Evolutionary conservation across 2,113 vertebrate species (phyloP).

Genomic region (Arizona elegans): DNA sequence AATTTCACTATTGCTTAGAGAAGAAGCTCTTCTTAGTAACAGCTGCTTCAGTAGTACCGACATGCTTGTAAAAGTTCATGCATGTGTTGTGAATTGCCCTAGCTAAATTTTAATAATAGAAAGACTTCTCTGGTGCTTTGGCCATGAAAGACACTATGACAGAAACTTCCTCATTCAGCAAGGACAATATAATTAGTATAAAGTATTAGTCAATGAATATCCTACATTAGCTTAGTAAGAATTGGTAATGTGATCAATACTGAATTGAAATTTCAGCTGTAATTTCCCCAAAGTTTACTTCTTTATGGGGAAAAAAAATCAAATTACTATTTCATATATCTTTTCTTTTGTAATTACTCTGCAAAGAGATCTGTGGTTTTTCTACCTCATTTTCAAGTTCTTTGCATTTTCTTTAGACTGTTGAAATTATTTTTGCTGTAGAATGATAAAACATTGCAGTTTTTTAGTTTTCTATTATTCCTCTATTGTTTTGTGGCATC

Average conservation of each 20-base stretch:
- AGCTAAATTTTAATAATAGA: background rate
- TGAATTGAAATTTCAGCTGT: background rate
- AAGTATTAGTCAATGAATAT: background rate
- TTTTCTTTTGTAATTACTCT: background rate
- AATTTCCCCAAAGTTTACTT: background rate
- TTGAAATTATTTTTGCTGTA: background rate
- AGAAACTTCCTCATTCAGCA: background rate
- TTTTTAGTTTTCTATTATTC: background rate
- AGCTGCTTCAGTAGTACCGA: background rate
- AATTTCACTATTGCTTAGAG: background rate
- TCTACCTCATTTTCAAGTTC: background rate
- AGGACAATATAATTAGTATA: background rate
- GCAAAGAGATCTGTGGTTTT: background rate
- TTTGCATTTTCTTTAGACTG: background rate
- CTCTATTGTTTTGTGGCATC: background rate
- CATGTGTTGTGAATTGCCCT: background rate
- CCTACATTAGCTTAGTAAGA: slow-evolving; percentile 13
- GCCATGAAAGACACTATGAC: background rate
- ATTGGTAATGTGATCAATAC: slow-evolving; percentile 20
- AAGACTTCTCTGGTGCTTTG: background rate
- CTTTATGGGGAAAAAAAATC: background rate
- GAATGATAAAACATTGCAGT: background rate
- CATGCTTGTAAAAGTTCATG: background rate
- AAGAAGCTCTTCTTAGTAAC: background rate
- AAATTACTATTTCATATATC: background rate